Evolutionary conservation across 2,797 vertebrate genomes (phyloP), one percentile per base, ranked within the genome.

Genomic region (Micrastur ruficollis): DNA sequence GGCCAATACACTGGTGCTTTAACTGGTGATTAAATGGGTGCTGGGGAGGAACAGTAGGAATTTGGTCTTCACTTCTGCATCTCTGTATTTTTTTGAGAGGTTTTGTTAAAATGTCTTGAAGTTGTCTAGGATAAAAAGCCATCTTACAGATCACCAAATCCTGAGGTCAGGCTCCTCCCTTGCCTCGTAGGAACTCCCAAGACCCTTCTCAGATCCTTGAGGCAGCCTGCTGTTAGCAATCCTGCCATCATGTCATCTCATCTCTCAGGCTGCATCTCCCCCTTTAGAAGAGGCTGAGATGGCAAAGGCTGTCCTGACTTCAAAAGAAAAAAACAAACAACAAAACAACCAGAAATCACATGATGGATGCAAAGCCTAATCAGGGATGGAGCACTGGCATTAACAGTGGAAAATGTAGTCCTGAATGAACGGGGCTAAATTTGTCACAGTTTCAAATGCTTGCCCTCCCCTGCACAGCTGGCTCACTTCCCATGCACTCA

Each of bases 341-440:
- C 23, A 47, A 38, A 78, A 9, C 73, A 90, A 17, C 26, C 82
- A 80, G 19, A 68, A 83, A 4, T 38, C 13, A 26, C 49, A 4
- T 27, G 68, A 78, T 32, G 42, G 55, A 49, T 82, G 42, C 44
- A 87, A 82, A 89, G 29, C 70, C 26, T 72, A 20, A 58, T 80
- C 38, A 26, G 74, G 72, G 56, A 12, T 3, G 23, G 36, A 61
- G 75, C 82, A 58, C 65, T 95, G 94, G 76, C 92, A 79, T 53
- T 36, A 86, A 3, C 61, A 89, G 87, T 94, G 89, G 91, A 94
- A 95, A 95, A 95, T 67, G 47, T 34, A 32, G 63, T 89, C 55
- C 79, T 95, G 92, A 89, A 95, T 89, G 94, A 79, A 91, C 42
- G 5, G 55, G 59, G 73, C 80, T 92, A 59, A 85, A 85, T 87